These are phyloP conservation scores for Peromyscus melanophrys DNA, from an alignment of 2,797 vertebrate genomes.

Conservation along the genomic window DNA sequence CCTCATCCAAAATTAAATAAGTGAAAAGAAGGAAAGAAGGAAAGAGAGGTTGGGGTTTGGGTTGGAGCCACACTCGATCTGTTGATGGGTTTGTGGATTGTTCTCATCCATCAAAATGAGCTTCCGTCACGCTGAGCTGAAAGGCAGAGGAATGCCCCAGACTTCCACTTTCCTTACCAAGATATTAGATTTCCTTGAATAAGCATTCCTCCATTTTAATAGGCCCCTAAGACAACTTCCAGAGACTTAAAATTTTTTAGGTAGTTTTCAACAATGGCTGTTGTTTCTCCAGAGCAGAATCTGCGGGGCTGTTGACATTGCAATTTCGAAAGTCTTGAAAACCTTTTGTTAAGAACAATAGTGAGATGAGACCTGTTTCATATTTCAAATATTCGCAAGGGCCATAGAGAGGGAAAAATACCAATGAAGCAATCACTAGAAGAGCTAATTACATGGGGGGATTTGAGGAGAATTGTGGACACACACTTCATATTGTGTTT, in stretches of 20 bases:
- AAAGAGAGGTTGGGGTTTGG: neutral
- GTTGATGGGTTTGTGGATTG: neutral
- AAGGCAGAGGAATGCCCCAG: constrained; percentile 1
- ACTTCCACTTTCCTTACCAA: neutral
- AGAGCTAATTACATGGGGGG: constrained; percentile 8
- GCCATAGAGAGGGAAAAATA: neutral
- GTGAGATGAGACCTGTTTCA: constrained; percentile 19
- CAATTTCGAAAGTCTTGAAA: neutral
- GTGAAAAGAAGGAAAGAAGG: neutral
- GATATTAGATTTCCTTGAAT: neutral
- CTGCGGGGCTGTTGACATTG: neutral
- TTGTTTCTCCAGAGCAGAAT: constrained; percentile 36
- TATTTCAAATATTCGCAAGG: constrained; percentile 44
- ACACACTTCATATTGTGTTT: constrained; percentile 62
- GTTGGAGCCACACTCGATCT: neutral
- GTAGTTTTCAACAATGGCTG: constrained; percentile 26
- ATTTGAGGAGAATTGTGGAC: constrained; percentile 23
- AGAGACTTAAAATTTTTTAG: neutral
- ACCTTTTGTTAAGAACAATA: constrained; percentile 1
- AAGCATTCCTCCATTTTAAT: constrained; percentile 5
- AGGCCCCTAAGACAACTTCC: constrained; percentile 19
- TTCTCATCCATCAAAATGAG: neutral
- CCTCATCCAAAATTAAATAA: neutral
- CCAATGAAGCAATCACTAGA: constrained; percentile 1
- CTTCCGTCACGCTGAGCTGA: neutral